Conservation (phyloP, 2,888 invertebrate genomes). For the Bursaphelenchus okinawaensis region DNA sequence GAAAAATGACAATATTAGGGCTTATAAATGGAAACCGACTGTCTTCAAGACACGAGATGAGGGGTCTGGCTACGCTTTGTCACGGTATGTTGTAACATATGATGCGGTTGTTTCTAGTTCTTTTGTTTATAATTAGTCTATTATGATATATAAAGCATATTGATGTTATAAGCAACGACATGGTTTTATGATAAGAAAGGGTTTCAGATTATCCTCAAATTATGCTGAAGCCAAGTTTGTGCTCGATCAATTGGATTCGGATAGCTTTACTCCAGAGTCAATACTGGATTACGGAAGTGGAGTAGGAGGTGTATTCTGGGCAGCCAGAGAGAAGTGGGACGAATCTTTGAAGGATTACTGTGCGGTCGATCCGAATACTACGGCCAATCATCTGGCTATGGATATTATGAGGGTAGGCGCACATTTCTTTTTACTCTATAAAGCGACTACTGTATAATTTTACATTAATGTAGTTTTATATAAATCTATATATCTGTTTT, state of each 20-base stretch:
- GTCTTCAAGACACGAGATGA: constrained; percentile 38
- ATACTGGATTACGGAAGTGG: constrained; percentile 90
- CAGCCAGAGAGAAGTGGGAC: constrained; percentile 67
- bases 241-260: constrained; percentile 59
- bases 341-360: constrained; percentile 73
- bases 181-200: constrained; percentile 1
- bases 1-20: constrained; percentile 12
- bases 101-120: not conserved
- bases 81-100: constrained; percentile 30
- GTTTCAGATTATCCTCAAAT: constrained; percentile 41
- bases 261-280: constrained; percentile 70
- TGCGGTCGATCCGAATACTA: constrained; percentile 74
- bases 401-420: constrained; percentile 48
- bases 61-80: constrained; percentile 42
- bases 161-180: not conserved
- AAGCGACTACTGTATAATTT: not conserved
- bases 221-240: constrained; percentile 47
- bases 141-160: not conserved
- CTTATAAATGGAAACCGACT: constrained; percentile 52
- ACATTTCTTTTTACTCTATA: not conserved
- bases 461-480: not conserved
- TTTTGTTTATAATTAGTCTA: not conserved
- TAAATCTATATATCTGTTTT: not conserved
- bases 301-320: constrained; percentile 72
- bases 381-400: constrained; percentile 72